Base-by-base conservation (phyloP, 2,797 vertebrate genomes). In the Pseudochaenichthys georgianus region DNA sequence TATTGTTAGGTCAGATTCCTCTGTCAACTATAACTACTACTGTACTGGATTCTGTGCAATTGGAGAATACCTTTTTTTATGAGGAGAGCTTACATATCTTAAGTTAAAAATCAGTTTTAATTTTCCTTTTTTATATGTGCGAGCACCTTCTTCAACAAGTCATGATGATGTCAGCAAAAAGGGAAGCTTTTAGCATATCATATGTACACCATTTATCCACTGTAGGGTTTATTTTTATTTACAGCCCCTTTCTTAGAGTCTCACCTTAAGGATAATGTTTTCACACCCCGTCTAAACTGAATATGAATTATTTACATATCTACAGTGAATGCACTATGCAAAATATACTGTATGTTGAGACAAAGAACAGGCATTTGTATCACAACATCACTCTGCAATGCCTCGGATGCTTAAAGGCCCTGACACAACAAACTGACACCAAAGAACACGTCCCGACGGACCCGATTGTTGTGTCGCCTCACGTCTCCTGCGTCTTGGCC, bases 21-120 rank as follows among this genome's bases (percentile, higher is more conserved):
- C 75, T 43, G 78, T 84, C 77, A 52, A 42, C 76, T 38, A 50
- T 57, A 75, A 62, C 42, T 65, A 52, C 10, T 53, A 65, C 13
- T 41, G 3, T n/a, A 51, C 31, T 10, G 48, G 60, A 79, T 50
- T 64, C 23, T 64, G 21, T 38, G 54, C 64, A 38, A 45, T 13
- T 15, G 17, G 13, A 0, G 16, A 72, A 47, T 64, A 78, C 21
- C 53, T 75, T 23, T 58, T 70, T 84, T 88, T 76, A 82, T 79
- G 64, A 78, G 42, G 31, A 61, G n/a, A 71, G 45, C 64, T 72
- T 17, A 52, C 11, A 28, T 70, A 19, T 4, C 0, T 54, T 70
- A 61, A 28, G 38, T 57, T 17, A 3, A 38, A 54, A 65, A 65
- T 41, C 4, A 19, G 38, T 60, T 60, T 3, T 19, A 60, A 60